These are phyloP conservation scores for Dysmachus trigonus DNA, from an alignment of 2,888 invertebrate genomes.

Conservation along the genomic window DNA sequence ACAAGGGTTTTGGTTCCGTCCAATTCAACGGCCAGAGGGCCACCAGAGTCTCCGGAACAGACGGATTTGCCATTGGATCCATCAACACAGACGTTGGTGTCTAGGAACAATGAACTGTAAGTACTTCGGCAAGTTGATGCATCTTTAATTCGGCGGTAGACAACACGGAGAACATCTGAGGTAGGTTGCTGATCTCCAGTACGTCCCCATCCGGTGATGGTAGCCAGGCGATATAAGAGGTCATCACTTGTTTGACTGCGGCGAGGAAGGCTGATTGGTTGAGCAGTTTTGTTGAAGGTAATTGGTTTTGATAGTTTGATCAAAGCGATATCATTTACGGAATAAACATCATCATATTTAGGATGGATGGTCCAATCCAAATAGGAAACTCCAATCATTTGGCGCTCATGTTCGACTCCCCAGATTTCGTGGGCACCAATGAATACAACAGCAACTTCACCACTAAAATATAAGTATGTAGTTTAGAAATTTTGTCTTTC, in stretches of 20 bases:
- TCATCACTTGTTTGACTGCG: slow-evolving; percentile 47
- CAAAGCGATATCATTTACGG: slow-evolving; percentile 60
- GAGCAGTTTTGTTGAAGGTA: slow-evolving; percentile 61
- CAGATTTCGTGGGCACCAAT: slow-evolving; percentile 42
- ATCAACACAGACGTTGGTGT: slow-evolving; percentile 53
- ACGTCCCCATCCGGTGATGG: slow-evolving; percentile 59
- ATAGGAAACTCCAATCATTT: slow-evolving; percentile 46
- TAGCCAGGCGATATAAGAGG: slow-evolving; percentile 52
- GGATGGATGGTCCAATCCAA: slow-evolving; percentile 60
- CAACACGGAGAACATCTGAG: background rate
- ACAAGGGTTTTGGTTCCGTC: slow-evolving; percentile 51
- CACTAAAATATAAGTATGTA: slow-evolving; percentile 6
- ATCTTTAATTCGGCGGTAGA: background rate
- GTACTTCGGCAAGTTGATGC: background rate
- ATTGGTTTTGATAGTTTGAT: slow-evolving; percentile 58
- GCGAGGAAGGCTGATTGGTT: slow-evolving; percentile 58
- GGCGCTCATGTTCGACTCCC: slow-evolving; percentile 28
- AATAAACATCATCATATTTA: slow-evolving; percentile 56
- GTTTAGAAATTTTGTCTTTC: background rate
- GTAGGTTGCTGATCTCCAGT: background rate
- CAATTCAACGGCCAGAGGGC: slow-evolving; percentile 55
- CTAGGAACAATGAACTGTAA: background rate
- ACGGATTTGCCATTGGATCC: slow-evolving; percentile 53
- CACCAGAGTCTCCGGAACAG: slow-evolving; percentile 61
- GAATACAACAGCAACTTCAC: slow-evolving; percentile 1